phyloP scores from a whole-genome alignment of 2,797 vertebrate genomes.

The Leucoraja ocellata region DNA sequence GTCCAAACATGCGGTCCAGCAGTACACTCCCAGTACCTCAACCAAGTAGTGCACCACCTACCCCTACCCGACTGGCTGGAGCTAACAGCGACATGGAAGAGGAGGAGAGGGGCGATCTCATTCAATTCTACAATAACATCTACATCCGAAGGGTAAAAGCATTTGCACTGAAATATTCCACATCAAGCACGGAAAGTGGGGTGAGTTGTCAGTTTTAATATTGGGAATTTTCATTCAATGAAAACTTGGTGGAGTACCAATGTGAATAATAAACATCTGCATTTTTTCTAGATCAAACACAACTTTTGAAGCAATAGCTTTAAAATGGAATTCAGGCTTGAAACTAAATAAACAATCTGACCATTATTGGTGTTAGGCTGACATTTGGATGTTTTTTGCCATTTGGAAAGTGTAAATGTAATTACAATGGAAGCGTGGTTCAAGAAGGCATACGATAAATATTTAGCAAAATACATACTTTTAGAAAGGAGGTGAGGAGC shows the following conservation, averaged over 20 bases:
- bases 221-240: neutral
- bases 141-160: slow-evolving; percentile 72
- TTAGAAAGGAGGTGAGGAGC: too few relatives aligned
- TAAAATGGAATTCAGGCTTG: neutral
- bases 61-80: slow-evolving; percentile 57
- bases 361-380: neutral
- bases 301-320: neutral
- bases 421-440: neutral
- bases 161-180: slow-evolving; percentile 74
- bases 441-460: neutral
- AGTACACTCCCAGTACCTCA: slow-evolving; percentile 74
- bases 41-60: slow-evolving; percentile 69
- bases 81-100: slow-evolving; percentile 60
- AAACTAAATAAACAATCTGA: neutral
- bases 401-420: neutral
- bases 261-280: neutral
- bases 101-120: slow-evolving; percentile 78
- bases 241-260: too few relatives aligned
- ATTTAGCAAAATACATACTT: too few relatives aligned
- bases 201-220: slow-evolving; percentile 48
- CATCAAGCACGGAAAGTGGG: slow-evolving; percentile 41
- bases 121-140: slow-evolving; percentile 80
- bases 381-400: neutral
- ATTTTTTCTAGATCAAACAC: neutral
- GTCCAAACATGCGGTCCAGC: slow-evolving; percentile 74